phyloP scores from a whole-genome alignment of 2,888 invertebrate genomes.

The Caprella mutica region DNA sequence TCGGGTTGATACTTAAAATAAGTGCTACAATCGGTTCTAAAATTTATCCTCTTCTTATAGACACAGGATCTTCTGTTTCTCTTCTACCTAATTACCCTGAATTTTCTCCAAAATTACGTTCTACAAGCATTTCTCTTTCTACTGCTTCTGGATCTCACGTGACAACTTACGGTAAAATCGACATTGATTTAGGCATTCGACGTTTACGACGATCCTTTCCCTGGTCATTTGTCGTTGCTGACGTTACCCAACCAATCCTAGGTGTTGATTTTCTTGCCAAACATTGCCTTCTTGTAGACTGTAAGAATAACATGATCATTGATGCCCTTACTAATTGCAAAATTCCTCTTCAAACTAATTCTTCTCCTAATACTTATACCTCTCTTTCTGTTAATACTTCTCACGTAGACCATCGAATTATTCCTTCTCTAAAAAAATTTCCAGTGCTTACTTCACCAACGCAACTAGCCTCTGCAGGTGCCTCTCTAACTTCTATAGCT shows the following conservation, averaged over 20 bases:
- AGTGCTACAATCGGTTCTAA: constrained; percentile 4
- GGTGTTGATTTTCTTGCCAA: background rate
- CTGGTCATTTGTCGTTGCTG: background rate
- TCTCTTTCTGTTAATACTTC: background rate
- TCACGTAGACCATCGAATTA: background rate
- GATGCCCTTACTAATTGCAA: no score
- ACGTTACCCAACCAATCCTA: background rate
- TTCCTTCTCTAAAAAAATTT: background rate
- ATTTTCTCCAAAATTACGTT: background rate
- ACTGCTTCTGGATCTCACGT: background rate
- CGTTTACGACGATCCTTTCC: background rate
- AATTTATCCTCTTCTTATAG: background rate
- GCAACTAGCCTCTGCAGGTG: background rate
- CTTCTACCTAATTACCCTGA: background rate
- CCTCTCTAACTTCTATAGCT: background rate
- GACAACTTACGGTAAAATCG: background rate
- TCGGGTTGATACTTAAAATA: no score
- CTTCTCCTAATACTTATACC: background rate
- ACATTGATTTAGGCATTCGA: background rate
- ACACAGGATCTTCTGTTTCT: no score
- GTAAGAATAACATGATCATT: background rate
- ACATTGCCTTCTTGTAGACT: background rate
- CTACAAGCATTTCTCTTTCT: background rate
- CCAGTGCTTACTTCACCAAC: constrained; percentile 3
- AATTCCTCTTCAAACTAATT: no score